Evolutionary conservation across 2,113 vertebrate species (phyloP), one percentile per base, ranked within the genome.

Genomic region (Emydura subglobosa): DNA sequence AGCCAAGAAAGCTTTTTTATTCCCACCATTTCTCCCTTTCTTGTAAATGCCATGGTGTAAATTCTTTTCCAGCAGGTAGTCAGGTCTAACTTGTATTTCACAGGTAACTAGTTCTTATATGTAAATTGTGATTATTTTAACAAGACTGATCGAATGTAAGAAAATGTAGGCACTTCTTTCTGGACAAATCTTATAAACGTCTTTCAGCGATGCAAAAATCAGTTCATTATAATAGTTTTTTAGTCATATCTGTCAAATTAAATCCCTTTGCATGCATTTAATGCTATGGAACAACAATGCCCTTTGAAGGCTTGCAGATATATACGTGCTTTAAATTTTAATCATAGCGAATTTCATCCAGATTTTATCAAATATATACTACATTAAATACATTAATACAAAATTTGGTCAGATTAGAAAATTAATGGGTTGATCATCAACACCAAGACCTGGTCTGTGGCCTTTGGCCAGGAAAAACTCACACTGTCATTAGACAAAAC

Each of bases 161-260:
- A 14, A 91, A 84, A 79, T 39, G 14, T 57, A 95, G 93, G 31
- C 10, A 49, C n/a, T 87, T 59, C 13, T 93, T 96, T 95, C 68
- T 74, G 68, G 29, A 95, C 82, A 57, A 87, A 68, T 34, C 53
- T 92, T 83, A 47, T 68, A 68, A 54, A 97, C 5, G 3, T 7
- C 47, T 74, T 94, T 90, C 79, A 91, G 42, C 39, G 42, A 49
- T 44, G 11, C 50, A 88, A 92, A 91, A 97, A 76, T 68, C 91
- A 90, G 21, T 14, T 90, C 0, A 0, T 89, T 72, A 79, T 91
- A 90, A 82, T 84, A n/a, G 25, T 54, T 92, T 89, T 91, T 86
- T 95, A 97, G 54, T 94, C 2, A 95, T 91, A 91, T 80, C 74
- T 83, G 17, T 93, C 53, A 96, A 93, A 90, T 83, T 21, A 96